These are phyloP conservation scores for Eudemis profundana DNA, from an alignment of 2,888 invertebrate species.

Conservation along the genomic window DNA sequence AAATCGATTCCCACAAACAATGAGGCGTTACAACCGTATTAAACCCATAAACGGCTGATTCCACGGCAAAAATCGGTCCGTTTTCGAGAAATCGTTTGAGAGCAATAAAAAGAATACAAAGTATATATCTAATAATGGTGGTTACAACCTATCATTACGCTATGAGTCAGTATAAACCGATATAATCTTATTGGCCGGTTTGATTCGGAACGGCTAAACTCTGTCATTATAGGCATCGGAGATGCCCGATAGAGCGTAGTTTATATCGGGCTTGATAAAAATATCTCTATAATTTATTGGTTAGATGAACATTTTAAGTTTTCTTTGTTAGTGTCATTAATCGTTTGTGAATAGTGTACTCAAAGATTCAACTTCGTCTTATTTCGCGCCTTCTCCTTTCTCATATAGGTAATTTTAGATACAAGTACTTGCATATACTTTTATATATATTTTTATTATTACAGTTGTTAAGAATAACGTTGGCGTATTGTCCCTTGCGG, in stretches of 20 bases:
- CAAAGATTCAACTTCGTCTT: too few relatives aligned
- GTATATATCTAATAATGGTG: conserved; percentile 61
- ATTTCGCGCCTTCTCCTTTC: too few relatives aligned
- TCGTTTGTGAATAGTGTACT: too few relatives aligned
- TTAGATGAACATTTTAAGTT: conserved; percentile 23
- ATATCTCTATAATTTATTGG: conserved; percentile 42
- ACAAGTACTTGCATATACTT: too few relatives aligned
- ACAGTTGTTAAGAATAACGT: too few relatives aligned
- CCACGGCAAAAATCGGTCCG: conserved; percentile 36
- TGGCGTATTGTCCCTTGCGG: too few relatives aligned
- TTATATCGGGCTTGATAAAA: conserved; percentile 42
- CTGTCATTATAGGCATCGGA: conserved; percentile 54
- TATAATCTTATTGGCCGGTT: conserved; percentile 58
- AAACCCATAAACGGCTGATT: conserved; percentile 38
- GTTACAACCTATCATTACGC: conserved; percentile 68
- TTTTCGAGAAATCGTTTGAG: conserved; percentile 58
- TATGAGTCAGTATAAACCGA: conserved; percentile 64
- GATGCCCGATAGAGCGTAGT: conserved; percentile 39
- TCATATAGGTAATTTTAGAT: too few relatives aligned
- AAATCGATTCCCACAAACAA: conserved; percentile 37
- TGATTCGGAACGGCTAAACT: conserved; percentile 53
- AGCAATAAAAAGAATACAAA: conserved; percentile 63
- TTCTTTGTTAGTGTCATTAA: conserved; percentile 6
- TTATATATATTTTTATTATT: too few relatives aligned
- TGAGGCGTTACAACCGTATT: conserved; percentile 32